Evolutionary conservation across 2,113 vertebrate genomes (phyloP), one percentile per base, ranked within the genome.

Genomic region (Platichthys stellatus): DNA sequence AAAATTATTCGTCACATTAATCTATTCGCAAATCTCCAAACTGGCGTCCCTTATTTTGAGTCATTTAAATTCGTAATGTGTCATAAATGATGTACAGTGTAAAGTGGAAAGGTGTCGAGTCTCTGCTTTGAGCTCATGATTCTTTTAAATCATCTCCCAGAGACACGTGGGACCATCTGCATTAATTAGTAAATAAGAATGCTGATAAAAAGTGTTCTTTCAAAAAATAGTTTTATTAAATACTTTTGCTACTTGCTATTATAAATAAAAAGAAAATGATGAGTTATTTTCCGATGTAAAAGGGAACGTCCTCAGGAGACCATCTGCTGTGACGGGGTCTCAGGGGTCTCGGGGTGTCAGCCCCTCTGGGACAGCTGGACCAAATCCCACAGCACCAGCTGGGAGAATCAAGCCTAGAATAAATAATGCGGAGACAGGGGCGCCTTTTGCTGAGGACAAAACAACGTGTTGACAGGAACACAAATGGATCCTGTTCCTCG

Each of bases 311-410:
- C 69, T 80, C 64, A n/a, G 81, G 81, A 84, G 80, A 63, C 92
- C 93, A 94, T 93, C 93, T 93, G 94, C 80, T 73, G 28, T 1
- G 17, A 72, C 81, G 82, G 79, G 84, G 83, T 78, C n/a, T 21
- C 10, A 82, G 83, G 80, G 84, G 69, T 76, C 63, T 63, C 18
- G 45, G 82, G 83, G 81, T 76, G 65, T 75, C 59, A 24, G 79
- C 69, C 76, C 60, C 79, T 24, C 72, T 69, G 81, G 83, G 89
- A 90, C 92, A 92, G 89, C 88, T 94, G 93, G 93, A 89, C 83
- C 76, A 84, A 92, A 92, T 91, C 90, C 82, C 83, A 82, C 74
- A 63, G 69, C 78, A 83, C 84, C 92, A 92, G 93, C 93, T 93
- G 94, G 74, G 67, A 76, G 86, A 91, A 90, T 92, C 93, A 94